Evolutionary conservation across 2,797 vertebrate species (phyloP).

Genomic region (Podargus strigoides): DNA sequence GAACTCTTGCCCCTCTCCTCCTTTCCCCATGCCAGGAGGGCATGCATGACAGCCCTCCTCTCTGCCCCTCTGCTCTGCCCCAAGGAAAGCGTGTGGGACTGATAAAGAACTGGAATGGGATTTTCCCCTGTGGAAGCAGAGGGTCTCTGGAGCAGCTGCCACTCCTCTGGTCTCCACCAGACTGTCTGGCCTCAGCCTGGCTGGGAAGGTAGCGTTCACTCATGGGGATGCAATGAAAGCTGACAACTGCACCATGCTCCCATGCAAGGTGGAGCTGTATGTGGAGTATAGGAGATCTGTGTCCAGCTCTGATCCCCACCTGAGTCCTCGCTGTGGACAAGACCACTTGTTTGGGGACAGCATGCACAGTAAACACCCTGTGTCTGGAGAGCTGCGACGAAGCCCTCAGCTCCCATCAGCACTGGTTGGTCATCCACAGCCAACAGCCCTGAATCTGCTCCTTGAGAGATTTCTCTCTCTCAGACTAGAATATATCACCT

Average conservation of each 20-base stretch:
- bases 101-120: accelerated
- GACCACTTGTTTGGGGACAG: neutral
- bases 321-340: neutral
- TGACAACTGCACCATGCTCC: neutral
- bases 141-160: neutral
- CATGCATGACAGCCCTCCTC: neutral
- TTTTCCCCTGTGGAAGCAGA: neutral
- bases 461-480: neutral
- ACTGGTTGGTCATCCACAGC: neutral
- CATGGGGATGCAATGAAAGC: neutral
- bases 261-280: neutral
- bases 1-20: neutral
- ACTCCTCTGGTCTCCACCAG: neutral
- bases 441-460: neutral
- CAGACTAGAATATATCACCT: neutral
- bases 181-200: neutral
- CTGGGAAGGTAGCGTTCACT: neutral
- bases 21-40: neutral
- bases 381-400: neutral
- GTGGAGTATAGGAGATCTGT: neutral
- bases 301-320: accelerated
- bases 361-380: accelerated
- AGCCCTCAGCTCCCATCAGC: neutral
- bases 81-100: neutral
- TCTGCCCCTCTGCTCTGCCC: neutral